Evolutionary conservation across 2,113 vertebrate genomes (phyloP).

Genomic region (Phoxinus phoxinus): DNA sequence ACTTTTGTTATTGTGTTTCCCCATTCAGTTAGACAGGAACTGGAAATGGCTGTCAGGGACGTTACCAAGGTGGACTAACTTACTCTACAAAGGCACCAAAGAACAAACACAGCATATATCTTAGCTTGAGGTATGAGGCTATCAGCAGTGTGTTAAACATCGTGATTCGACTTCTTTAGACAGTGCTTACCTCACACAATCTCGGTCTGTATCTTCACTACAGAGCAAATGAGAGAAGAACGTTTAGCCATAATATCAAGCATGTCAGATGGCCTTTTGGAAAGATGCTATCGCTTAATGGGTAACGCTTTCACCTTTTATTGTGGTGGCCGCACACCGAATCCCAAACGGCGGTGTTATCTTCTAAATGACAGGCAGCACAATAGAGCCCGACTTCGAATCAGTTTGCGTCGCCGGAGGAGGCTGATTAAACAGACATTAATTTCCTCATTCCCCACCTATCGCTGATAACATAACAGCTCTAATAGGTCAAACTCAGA

Average conservation of each 20-base stretch:
- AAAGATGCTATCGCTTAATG: conserved; percentile 53
- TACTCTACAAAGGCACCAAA: not conserved
- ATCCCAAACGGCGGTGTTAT: conserved; percentile 42
- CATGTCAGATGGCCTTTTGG: conserved; percentile 55
- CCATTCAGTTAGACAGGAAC: not conserved
- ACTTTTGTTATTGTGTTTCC: not conserved
- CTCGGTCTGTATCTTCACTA: not conserved
- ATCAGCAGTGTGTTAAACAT: not conserved
- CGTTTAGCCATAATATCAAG: conserved; percentile 39
- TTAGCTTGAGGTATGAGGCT: not conserved
- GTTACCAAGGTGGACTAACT: not conserved
- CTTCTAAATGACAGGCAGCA: conserved; percentile 39
- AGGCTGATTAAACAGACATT: conserved; percentile 50
- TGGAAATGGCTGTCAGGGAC: not conserved
- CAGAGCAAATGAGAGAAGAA: conserved; percentile 19
- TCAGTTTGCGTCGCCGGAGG: conserved; percentile 33
- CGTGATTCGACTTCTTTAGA: not conserved
- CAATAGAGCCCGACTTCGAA: conserved; percentile 37
- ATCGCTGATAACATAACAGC: conserved; percentile 39
- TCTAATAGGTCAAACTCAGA: conserved; percentile 50
- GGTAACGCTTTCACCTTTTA: conserved; percentile 48
- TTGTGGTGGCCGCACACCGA: conserved; percentile 24
- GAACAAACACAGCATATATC: not conserved
- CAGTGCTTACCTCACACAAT: conserved; percentile 14
- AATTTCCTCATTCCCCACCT: conserved; percentile 39